These are phyloP conservation scores for Chrysolina oricalcia DNA, from an alignment of 2,888 invertebrate genomes.

Conservation along the genomic window DNA sequence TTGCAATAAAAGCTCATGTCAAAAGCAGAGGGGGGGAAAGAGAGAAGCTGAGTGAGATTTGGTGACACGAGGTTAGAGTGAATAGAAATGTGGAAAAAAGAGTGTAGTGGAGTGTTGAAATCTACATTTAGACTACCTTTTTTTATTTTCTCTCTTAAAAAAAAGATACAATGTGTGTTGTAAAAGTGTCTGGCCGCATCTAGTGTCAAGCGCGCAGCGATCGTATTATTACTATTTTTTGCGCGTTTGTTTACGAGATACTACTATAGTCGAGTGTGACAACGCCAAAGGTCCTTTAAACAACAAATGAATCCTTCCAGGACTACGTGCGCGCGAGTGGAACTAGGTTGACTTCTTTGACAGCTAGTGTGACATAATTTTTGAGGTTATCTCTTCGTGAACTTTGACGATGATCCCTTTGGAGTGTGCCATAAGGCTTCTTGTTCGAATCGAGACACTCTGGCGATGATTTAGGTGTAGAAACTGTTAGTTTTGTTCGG, in stretches of 20 bases:
- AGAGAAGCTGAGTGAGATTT: too few species aligned
- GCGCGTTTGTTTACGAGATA: constrained; percentile 56
- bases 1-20: too few species aligned
- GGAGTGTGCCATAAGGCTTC: constrained; percentile 30
- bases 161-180: constrained; percentile 47
- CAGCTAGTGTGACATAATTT: constrained; percentile 27
- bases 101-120: too few species aligned
- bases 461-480: constrained; percentile 19
- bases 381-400: constrained; percentile 18
- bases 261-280: constrained; percentile 48
- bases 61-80: too few species aligned
- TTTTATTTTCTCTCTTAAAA: too few species aligned
- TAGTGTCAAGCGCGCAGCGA: constrained; percentile 62
- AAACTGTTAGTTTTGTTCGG: not conserved
- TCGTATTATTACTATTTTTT: constrained; percentile 51
- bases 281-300: constrained; percentile 43
- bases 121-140: too few species aligned
- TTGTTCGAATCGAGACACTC: constrained; percentile 40
- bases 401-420: constrained; percentile 31
- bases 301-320: not conserved
- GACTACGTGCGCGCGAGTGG: not conserved
- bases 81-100: too few species aligned
- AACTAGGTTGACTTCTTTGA: too few species aligned
- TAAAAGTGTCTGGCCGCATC: constrained; percentile 51
- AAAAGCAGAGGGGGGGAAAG: too few species aligned